These are phyloP conservation scores for Rattus rattus DNA, from an alignment of 2,113 vertebrate genomes.

Conservation along the genomic window DNA sequence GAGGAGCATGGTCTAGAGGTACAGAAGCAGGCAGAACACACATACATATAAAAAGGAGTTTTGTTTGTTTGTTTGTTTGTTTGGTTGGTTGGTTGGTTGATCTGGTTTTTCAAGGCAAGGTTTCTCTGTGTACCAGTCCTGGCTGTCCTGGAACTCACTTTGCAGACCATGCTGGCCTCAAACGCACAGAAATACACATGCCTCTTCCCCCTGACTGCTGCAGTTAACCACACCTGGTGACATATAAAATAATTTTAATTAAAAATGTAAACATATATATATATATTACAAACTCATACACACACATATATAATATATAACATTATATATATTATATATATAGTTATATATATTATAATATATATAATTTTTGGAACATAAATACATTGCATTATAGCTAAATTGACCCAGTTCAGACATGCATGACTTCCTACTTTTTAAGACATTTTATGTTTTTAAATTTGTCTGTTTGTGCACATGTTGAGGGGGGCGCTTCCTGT, in stretches of 20 bases:
- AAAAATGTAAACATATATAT: neutral
- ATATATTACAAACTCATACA: neutral
- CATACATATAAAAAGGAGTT: too few relatives aligned
- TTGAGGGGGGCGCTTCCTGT: neutral
- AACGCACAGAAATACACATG: too few relatives aligned
- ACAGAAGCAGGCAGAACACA: neutral
- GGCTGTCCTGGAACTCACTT: too few relatives aligned
- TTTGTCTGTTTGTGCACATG: neutral
- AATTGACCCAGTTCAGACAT: neutral
- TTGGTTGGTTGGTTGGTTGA: too few relatives aligned
- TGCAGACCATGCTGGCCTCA: too few relatives aligned
- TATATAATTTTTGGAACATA: neutral
- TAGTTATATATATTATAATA: too few relatives aligned
- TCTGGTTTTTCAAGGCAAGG: too few relatives aligned
- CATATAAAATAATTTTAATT: neutral
- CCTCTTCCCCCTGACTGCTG: too few relatives aligned
- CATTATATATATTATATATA: too few relatives aligned
- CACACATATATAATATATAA: neutral
- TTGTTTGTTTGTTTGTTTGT: too few relatives aligned
- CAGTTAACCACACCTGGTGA: too few relatives aligned
- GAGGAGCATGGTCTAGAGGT: neutral
- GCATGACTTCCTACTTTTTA: neutral
- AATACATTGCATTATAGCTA: neutral
- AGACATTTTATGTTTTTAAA: neutral
- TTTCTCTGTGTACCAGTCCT: too few relatives aligned